Evolutionary conservation across 1,140 invertebrate genomes (phyloP), one percentile per base, ranked within the genome.

Genomic region (Cyclargus thomasi): DNA sequence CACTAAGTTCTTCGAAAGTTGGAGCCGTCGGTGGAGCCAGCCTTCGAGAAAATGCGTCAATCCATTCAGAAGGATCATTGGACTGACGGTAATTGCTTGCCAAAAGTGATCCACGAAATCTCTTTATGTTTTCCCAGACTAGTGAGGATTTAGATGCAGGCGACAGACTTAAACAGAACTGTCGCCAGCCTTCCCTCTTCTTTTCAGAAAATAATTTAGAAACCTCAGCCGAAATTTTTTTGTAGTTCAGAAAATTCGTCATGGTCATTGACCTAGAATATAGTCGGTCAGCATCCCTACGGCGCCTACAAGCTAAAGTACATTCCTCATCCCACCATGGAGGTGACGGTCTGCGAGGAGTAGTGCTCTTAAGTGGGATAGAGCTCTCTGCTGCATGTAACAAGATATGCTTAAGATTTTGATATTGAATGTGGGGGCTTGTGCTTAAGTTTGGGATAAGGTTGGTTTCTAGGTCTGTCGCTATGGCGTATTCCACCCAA

Each of bases 251-350:
- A 29, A 55, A 65, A 57, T 67, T 67, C 39, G 59, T 35, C 7
- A 62, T 17, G 8, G 65, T 62, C 17, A 67, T 67, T 23, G 55
- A 2, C 14, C 20, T 22, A 8, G 21, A 7, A 17, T 66, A 66
- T 0, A 16, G 5, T 22, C 29, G 21, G 23, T 66, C 23, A 17
- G 65, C 53, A 17, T n/a, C 7, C 55, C 57, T 66, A 4, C 53
- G 21, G 1, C 8, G 11, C 2, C 57, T 18, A 17, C 53, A 17
- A 1, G 53, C 53, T 55, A 29, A 16, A 17, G 21, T 66, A 57
- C 65, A 66, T 66, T 66, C 65, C 22, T 14, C 29, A 17, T 66
- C 53, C 65, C 65, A 66, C 65, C 65, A 66, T 3, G 65, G 65
- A 11, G 65, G 65, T 2, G 47, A 17, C 8, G 53, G 21, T 17